phyloP scores from a whole-genome alignment of 2,113 vertebrate genomes.

The Mus pahari region DNA sequence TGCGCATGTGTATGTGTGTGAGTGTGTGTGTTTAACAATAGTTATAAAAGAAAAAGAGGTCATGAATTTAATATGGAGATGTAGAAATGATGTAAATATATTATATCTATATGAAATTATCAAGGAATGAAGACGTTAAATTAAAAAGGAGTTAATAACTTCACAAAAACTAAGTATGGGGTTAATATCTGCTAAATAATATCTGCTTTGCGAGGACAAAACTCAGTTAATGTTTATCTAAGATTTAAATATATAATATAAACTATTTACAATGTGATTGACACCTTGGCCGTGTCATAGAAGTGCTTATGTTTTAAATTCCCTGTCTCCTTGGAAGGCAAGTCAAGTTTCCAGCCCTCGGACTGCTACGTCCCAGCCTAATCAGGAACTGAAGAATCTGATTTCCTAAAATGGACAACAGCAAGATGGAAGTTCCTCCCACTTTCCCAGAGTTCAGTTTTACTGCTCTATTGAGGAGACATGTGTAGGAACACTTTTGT shows the following conservation, averaged over 20 bases:
- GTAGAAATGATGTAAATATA: not conserved
- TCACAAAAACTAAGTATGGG: conserved; percentile 2
- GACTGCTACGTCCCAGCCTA: not conserved
- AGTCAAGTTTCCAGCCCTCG: not conserved
- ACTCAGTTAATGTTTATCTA: not conserved
- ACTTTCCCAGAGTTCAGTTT: not conserved
- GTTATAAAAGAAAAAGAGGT: not conserved
- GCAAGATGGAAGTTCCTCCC: not conserved
- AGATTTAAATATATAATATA: not conserved
- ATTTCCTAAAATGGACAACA: conserved; percentile 18
- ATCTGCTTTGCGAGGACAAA: not conserved
- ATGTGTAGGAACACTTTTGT: not conserved
- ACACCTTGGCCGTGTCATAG: accelerated
- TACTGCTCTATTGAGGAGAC: not conserved
- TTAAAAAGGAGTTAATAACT: not conserved
- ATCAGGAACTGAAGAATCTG: not conserved
- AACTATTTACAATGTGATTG: not conserved
- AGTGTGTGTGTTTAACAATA: not conserved
- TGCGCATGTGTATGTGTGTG: not conserved
- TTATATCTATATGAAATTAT: not conserved
- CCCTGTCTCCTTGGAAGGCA: not conserved
- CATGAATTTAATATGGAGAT: not conserved
- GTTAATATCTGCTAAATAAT: not conserved
- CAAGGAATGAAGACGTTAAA: not conserved
- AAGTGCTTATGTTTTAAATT: not conserved